These are phyloP conservation scores for Epicauta chinensis DNA, from an alignment of 1,140 invertebrate species.

Conservation along the genomic window DNA sequence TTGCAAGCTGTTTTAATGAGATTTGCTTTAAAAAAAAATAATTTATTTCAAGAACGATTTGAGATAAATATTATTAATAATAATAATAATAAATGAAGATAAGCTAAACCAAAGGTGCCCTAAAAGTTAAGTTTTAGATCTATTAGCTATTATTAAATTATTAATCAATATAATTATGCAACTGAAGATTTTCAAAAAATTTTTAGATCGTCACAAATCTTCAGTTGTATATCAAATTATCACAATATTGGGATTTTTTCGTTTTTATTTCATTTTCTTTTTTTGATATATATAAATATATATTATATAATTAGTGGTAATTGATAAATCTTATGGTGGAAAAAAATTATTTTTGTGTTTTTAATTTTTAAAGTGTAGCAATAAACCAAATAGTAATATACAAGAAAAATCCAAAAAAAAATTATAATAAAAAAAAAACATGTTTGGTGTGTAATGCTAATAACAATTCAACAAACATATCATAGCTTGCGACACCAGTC, in stretches of 20 bases:
- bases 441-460: conserved; percentile 16
- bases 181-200: background rate
- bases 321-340: conserved; percentile 20
- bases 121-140: conserved; percentile 44
- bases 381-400: conserved; percentile 29
- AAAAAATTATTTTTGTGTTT: conserved; percentile 22
- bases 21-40: too few species aligned
- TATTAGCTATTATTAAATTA: conserved; percentile 23
- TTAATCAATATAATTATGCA: background rate
- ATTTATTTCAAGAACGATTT: background rate
- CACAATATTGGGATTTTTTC: background rate
- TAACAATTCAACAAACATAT: conserved; percentile 22
- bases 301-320: conserved; percentile 1
- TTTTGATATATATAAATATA: conserved; percentile 13
- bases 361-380: conserved; percentile 35
- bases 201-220: background rate
- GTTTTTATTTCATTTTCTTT: conserved; percentile 18
- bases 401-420: background rate
- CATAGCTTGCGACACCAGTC: conserved; percentile 22
- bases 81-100: conserved; percentile 25
- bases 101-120: conserved; percentile 48
- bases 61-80: background rate
- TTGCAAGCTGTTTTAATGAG: background rate
- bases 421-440: background rate
- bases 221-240: background rate